These are phyloP conservation scores for Crocuta crocuta DNA, from an alignment of 2,113 vertebrate genomes.

Conservation along the genomic window DNA sequence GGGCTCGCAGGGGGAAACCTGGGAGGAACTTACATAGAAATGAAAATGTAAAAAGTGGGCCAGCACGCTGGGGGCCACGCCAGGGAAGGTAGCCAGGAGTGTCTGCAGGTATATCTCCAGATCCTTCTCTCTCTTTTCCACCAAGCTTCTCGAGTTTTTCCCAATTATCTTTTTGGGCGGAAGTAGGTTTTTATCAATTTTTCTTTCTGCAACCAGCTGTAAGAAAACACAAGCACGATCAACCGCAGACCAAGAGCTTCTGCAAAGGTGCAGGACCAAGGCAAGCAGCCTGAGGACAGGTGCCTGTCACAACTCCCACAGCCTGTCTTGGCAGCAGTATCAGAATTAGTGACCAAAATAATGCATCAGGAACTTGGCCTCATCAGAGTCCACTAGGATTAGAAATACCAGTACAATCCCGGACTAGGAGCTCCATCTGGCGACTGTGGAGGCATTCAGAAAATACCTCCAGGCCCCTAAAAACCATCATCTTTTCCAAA, in stretches of 20 bases:
- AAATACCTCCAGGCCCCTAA: neutral
- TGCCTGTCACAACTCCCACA: neutral
- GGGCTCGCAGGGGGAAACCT: neutral
- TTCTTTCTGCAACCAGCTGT: slow-evolving; percentile 94
- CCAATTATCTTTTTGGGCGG: slow-evolving; percentile 99
- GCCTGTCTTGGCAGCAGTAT: neutral
- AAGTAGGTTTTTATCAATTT: slow-evolving; percentile 94
- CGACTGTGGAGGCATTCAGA: slow-evolving; percentile 3
- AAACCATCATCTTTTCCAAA: slow-evolving; percentile 23
- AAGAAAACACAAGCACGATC: slow-evolving; percentile 76
- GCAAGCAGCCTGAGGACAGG: neutral
- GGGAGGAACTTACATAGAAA: slow-evolving; percentile 93
- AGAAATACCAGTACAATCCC: slow-evolving; percentile 13
- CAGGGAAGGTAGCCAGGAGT: slow-evolving; percentile 91
- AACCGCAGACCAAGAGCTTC: neutral
- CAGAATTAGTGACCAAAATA: neutral
- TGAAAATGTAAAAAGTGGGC: slow-evolving; percentile 95
- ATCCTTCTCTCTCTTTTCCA: slow-evolving; percentile 97
- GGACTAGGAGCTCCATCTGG: neutral
- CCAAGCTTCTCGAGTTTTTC: slow-evolving; percentile 97
- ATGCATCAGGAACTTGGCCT: neutral
- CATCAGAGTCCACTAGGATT: neutral
- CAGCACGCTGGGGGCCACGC: slow-evolving; percentile 91
- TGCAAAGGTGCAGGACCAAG: neutral
- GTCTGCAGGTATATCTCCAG: slow-evolving; percentile 96